Evolutionary conservation across 2,888 invertebrate genomes (phyloP), one percentile per base, ranked within the genome.

Genomic region (Hydraecia micacea): DNA sequence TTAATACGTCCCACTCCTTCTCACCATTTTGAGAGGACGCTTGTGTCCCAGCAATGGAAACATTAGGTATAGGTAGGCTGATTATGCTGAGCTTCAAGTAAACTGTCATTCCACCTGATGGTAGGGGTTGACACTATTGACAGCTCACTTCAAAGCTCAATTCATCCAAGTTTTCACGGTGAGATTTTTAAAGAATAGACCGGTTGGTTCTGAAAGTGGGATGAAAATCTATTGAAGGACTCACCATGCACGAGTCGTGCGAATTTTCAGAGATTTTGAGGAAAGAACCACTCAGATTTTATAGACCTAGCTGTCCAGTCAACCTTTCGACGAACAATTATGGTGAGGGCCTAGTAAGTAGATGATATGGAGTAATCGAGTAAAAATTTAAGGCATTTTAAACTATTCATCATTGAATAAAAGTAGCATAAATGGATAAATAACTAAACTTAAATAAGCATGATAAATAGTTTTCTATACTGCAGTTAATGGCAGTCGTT

Each of bases 401-500:
- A 36, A 15, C 13, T 15, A 49, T 49, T 28, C 15, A 11, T 25
- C 25, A 15, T 25, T n/a, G 0, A 36, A 49, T 25, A 6, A n/a
- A 62, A 62, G 9, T 11, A 52, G 5, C 28, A 52, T 3, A n/a
- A n/a, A 6, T 39, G 2, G 0, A n/a, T 46, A 49, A 58, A 36
- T 46, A 79, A 9, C 15, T 28, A 32, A 36, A 49, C 11, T 21
- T n/a, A 63, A 42, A 66, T 79, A 18, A 65, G 32, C 28, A 32
- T 52, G 60, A 66, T 73, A 32, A 39, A 49, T 42, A 21, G 42
- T 58, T 77, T 83, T 75, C 73, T 73, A 76, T 60, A 55, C 58
- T 42, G 28, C 42, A 58, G 15, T 32, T 65, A 58, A 74, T 65
- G 32, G 21, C 46, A 55, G 73, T 78, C 58, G 42, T 89, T 87